phyloP scores from a whole-genome alignment of 92 coral and sea anemone species.

The Umimayanthus chanpuru region DNA sequence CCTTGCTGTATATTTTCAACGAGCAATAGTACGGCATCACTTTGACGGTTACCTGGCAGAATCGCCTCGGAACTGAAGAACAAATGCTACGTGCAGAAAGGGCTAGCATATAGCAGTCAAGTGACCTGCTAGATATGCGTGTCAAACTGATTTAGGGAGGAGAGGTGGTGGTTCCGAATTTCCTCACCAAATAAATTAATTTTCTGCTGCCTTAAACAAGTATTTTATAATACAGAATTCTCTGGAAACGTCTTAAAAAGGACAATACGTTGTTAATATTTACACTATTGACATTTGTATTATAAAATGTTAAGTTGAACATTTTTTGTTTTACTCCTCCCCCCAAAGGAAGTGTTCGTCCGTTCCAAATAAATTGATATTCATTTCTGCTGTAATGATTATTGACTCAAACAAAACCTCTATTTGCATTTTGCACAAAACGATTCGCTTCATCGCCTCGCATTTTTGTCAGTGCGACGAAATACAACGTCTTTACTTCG shows the following conservation, averaged over 20 bases:
- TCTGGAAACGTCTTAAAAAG: not conserved
- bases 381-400: slow-evolving; percentile 12
- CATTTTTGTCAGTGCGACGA: not conserved
- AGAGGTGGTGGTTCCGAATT: not conserved
- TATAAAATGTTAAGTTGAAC: not conserved
- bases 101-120: slow-evolving; percentile 33
- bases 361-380: slow-evolving; percentile 29
- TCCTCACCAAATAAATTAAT: not conserved
- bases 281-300: not conserved
- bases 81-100: slow-evolving; percentile 18
- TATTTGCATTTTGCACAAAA: slow-evolving; percentile 46
- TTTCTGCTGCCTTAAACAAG: not conserved
- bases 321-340: not conserved
- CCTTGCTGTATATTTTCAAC: slow-evolving; percentile 43
- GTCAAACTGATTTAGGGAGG: slow-evolving; percentile 25
- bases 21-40: slow-evolving; percentile 44
- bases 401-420: slow-evolving; percentile 29
- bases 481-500: not conserved
- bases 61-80: slow-evolving; percentile 42
- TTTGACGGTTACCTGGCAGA: not conserved
- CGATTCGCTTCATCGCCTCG: slow-evolving; percentile 42
- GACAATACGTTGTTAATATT: not conserved
- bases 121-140: slow-evolving; percentile 29
- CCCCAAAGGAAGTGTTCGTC: slow-evolving; percentile 13
- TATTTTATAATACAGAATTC: not conserved